Conservation (phyloP, 1,140 invertebrate species). For the Yoshiicerus persimilis region DNA sequence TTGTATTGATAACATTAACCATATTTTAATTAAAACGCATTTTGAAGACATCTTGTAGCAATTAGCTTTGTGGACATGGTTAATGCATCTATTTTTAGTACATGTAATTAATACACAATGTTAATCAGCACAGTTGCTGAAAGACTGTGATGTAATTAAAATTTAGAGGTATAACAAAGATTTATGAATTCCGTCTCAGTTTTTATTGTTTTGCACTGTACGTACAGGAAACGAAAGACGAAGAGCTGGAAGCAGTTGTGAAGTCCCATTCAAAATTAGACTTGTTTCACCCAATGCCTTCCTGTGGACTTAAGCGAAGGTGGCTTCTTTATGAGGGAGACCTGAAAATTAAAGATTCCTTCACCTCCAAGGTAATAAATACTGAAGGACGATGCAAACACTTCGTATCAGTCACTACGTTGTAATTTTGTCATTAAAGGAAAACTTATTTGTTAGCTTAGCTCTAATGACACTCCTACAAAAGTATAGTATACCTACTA, state of each 20-base stretch:
- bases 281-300: slow-evolving; percentile 79
- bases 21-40: too few species aligned
- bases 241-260: slow-evolving; percentile 72
- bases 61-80: too few species aligned
- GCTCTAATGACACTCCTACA: too few species aligned
- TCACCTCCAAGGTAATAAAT: slow-evolving; percentile 66
- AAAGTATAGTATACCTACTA: too few species aligned
- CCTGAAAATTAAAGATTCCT: slow-evolving; percentile 77
- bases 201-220: neutral
- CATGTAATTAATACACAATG: too few species aligned
- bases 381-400: neutral
- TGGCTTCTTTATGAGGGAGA: slow-evolving; percentile 84
- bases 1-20: neutral
- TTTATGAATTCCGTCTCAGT: too few species aligned
- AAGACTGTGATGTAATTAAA: neutral
- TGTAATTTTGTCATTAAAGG: neutral
- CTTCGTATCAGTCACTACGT: neutral
- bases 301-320: slow-evolving; percentile 70
- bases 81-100: too few species aligned
- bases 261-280: slow-evolving; percentile 71
- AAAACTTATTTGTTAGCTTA: neutral
- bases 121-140: neutral
- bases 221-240: slow-evolving; percentile 69
- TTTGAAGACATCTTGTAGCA: too few species aligned
- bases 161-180: too few species aligned